Base-by-base conservation (phyloP, 2,113 vertebrate genomes). In the Boleophthalmus pectinirostris region DNA sequence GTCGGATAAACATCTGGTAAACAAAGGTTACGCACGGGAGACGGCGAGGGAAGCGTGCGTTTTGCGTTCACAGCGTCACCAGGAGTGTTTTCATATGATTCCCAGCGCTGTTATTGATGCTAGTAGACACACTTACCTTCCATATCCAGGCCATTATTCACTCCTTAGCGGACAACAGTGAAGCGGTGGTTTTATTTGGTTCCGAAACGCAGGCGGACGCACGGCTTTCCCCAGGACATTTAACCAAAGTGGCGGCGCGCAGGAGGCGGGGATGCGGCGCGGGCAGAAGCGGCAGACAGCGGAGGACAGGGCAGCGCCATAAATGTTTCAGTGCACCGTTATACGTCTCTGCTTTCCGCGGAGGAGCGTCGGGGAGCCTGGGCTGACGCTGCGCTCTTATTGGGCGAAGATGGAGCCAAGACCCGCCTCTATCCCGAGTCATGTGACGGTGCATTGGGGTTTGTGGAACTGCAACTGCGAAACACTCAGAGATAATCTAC, bases 121-220 rank as follows among this genome's bases (percentile, higher is more conserved):
- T 54, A 78, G 70, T 58, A 76, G 70, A 76, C 49, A 10, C 23
- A 75, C 91, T 92, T 87, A 94, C 93, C 93, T 94, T 94, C 82
- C 92, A 93, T 72, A 94, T 90, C 92, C 92, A 94, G 92, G 92
- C 93, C 93, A 91, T 92, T 76, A 87, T 85, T 90, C 79, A 81
- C 83, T 87, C 73, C 79, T 82, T 56, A 68, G 75, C 82, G 79
- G 79, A 90, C 91, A 89, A 90, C 88, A 87, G 87, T 78, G 82
- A 80, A 64, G 68, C 78, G 82, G 80, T 85, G 38, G 61, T 61
- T 73, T 78, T 78, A 69, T 57, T 79, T 61, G 25, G 73, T 67
- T 13, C 69, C 54, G 23, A 63, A 38, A 23, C 73, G 51, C 77
- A 51, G 72, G 46, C 68, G 81, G 58, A 61, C 69, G 56, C 54